Conservation (phyloP, 2,888 invertebrate species). For the Vesta saturnalis region DNA sequence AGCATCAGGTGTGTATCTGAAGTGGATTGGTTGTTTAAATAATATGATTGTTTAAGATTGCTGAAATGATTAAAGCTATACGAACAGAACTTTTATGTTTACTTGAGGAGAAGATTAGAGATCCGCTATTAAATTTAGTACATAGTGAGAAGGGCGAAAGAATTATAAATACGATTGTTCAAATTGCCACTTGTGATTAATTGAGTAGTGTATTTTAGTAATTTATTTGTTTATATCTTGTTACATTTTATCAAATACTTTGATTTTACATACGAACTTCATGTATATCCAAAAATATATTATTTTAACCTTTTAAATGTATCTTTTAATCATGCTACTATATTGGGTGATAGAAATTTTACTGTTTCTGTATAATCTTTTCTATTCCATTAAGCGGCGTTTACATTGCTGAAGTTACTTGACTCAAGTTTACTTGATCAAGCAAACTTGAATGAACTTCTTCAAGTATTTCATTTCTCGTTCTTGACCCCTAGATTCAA, state of each 20-base stretch:
- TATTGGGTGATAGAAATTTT: too few species aligned
- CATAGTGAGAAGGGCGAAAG: constrained; percentile 79
- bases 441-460: too few species aligned
- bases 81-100: constrained; percentile 79
- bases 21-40: not conserved
- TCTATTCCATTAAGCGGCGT: too few species aligned
- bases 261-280: too few species aligned
- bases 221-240: constrained; percentile 10
- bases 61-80: constrained; percentile 83
- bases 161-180: constrained; percentile 80
- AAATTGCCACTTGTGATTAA: constrained; percentile 70
- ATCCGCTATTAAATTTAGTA: constrained; percentile 78
- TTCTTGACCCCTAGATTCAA: too few species aligned
- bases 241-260: constrained; percentile 14
- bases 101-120: constrained; percentile 84
- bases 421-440: too few species aligned
- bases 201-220: constrained; percentile 4
- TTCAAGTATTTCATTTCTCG: too few species aligned
- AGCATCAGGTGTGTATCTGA: constrained; percentile 68
- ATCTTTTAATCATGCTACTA: too few species aligned
- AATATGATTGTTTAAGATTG: constrained; percentile 65
- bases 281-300: too few species aligned
- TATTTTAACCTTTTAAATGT: too few species aligned
- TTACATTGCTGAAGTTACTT: too few species aligned
- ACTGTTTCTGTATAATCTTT: too few species aligned